Conservation (phyloP, 1,140 invertebrate genomes). For the Dryas iulia region DNA sequence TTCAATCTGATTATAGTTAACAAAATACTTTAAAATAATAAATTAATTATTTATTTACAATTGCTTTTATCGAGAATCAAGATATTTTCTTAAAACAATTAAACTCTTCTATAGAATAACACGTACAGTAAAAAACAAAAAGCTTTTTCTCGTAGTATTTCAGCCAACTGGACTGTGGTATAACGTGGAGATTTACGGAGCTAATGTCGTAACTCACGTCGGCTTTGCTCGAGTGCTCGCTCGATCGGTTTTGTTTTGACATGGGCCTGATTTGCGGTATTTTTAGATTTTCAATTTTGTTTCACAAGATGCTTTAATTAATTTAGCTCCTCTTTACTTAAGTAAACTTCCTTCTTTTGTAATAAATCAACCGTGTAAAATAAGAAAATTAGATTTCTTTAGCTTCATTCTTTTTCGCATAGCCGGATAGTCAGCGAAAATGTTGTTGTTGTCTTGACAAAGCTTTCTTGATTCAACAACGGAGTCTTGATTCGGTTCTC, state of each 20-base stretch:
- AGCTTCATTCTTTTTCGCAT: too few species aligned
- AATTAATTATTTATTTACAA: too few species aligned
- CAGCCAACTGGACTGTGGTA: conserved; percentile 29
- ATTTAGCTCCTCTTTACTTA: not conserved
- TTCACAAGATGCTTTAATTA: not conserved
- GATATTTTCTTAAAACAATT: not conserved
- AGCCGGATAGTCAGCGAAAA: too few species aligned
- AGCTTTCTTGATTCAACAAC: too few species aligned
- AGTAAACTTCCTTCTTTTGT: not conserved
- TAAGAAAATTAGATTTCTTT: too few species aligned
- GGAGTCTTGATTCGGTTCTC: too few species aligned
- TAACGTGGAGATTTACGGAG: conserved; percentile 34
- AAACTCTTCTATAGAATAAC: not conserved
- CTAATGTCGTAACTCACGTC: conserved; percentile 36
- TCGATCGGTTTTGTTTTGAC: conserved; percentile 36
- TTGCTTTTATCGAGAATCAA: not conserved
- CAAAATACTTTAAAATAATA: too few species aligned
- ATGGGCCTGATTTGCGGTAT: conserved; percentile 7
- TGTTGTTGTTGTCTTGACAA: too few species aligned
- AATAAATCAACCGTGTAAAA: not conserved
- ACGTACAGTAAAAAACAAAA: not conserved
- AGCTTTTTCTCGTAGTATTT: conserved; percentile 14
- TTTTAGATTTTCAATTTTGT: conserved; percentile 11
- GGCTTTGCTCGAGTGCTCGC: conserved; percentile 24
- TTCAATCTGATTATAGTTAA: too few species aligned